Evolutionary conservation across 2,113 vertebrate species (phyloP), one percentile per base, ranked within the genome.

Genomic region (Uropsilus gracilis): DNA sequence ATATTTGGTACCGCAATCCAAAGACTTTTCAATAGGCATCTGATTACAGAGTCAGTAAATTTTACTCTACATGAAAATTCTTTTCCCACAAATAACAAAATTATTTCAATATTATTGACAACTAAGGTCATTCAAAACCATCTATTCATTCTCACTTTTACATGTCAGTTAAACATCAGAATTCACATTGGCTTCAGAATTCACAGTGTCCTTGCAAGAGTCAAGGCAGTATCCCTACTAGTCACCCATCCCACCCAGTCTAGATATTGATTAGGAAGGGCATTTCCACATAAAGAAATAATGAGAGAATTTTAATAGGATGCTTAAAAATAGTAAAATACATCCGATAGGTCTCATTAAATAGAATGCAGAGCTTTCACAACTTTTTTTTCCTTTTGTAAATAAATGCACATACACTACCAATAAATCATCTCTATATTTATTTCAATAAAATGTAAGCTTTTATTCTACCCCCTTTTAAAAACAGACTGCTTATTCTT

Each of bases 61-160:
- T 78, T 69, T 94, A 53, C 32, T 64, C 83, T 86, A 86, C 76
- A 53, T 94, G 22, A 71, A 64, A 30, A 75, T 17, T 50, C 2
- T 30, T 90, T 81, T 55, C 39, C 90, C 59, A 85, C 9, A 81
- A 80, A 53, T 55, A 91, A 24, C 37, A 80, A 94, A 83, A 80
- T 50, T 72, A 84, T 84, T 64, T 78, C 59, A 73, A n/a, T 42
- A 44, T 18, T 34, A 34, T 2, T 69, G 32, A 71, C 1, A 75
- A 53, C 14, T 32, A 50, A 28, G 5, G 37, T 42, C 46, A 87
- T 71, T 72, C 26, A 92, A 84, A 90, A 71, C 0, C n/a, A 81
- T 59, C 14, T 90, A 86, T 66, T 32, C 55, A 78, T 83, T 76
- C 32, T 87, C 84, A 87, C 66, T 81, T 39, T 76, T 18, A 68